phyloP scores from a whole-genome alignment of 2,888 invertebrate species.

The Lacanobia oleracea region DNA sequence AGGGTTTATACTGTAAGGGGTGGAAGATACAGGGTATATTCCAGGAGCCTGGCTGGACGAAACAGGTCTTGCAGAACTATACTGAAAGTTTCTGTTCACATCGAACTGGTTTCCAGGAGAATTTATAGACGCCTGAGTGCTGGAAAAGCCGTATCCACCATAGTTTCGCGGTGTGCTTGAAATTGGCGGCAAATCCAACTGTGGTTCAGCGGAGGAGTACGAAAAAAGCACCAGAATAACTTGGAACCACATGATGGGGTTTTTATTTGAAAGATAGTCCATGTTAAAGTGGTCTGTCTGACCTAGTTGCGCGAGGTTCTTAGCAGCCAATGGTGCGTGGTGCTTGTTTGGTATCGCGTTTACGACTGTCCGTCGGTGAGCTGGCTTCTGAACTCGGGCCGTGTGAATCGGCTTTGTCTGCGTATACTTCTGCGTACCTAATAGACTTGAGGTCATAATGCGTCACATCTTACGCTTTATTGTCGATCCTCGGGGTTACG shows the following conservation, averaged over 20 bases:
- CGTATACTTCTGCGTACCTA: conserved; percentile 63
- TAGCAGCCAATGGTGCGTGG: conserved; percentile 84
- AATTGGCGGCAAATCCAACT: conserved; percentile 91
- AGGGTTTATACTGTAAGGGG: conserved; percentile 83
- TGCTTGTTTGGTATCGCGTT: conserved; percentile 82
- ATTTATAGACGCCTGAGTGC: conserved; percentile 82
- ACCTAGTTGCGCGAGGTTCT: conserved; percentile 68
- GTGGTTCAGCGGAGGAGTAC: conserved; percentile 77
- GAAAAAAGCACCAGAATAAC: conserved; percentile 72
- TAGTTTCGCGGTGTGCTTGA: conserved; percentile 81
- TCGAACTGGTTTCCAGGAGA: conserved; percentile 85
- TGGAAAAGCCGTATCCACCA: conserved; percentile 83
- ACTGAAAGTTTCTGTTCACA: conserved; percentile 80
- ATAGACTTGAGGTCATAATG: conserved; percentile 67
- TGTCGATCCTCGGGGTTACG: conserved; percentile 44
- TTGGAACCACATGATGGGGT: conserved; percentile 75
- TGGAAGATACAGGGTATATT: conserved; percentile 81
- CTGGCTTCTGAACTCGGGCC: conserved; percentile 81
- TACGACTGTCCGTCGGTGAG: conserved; percentile 77
- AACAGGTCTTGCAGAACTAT: conserved; percentile 78
- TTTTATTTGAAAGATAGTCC: conserved; percentile 79
- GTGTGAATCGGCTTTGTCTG: conserved; percentile 84
- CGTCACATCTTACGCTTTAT: conserved; percentile 62
- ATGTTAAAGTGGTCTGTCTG: conserved; percentile 77
- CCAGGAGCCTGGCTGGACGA: conserved; percentile 75